These are phyloP conservation scores for Aurelia aurita DNA, from an alignment of 30 jellyfish, hydroid and myxozoan species.

Conservation along the genomic window DNA sequence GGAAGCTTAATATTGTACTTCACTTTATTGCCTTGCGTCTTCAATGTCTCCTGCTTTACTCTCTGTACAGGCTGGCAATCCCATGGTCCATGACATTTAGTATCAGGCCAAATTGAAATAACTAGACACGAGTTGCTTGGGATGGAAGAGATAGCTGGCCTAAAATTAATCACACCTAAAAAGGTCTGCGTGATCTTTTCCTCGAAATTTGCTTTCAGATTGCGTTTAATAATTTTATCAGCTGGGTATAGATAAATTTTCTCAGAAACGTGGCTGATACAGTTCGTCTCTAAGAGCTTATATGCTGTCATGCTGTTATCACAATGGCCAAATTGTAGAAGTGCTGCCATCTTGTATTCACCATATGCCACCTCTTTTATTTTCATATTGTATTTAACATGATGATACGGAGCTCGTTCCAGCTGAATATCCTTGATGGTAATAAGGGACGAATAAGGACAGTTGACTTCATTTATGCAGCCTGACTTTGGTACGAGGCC, in stretches of 20 bases:
- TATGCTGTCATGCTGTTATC: neutral
- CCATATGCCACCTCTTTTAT: neutral
- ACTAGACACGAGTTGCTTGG: conserved; percentile 42
- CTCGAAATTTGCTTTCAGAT: conserved; percentile 17
- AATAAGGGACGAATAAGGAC: neutral
- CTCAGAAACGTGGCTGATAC: neutral
- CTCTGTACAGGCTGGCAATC: conserved; percentile 7
- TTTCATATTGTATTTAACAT: too few relatives aligned
- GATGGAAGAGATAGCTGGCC: conserved; percentile 12
- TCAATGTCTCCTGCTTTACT: neutral
- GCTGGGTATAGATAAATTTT: too few relatives aligned
- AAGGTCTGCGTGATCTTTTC: conserved; percentile 16
- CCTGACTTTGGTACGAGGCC: neutral
- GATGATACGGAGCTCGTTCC: too few relatives aligned
- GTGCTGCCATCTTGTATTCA: neutral
- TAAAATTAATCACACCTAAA: conserved; percentile 5
- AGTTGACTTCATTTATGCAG: neutral
- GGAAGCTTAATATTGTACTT: neutral
- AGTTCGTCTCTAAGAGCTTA: neutral
- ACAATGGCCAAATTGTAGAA: conserved; percentile 36
- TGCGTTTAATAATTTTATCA: neutral
- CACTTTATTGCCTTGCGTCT: neutral
- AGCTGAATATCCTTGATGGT: conserved; percentile 6
- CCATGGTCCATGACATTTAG: conserved; percentile 31
- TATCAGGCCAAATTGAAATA: conserved; percentile 16